phyloP scores from a whole-genome alignment of 2,888 invertebrate species.

The Rhimphoctona megacephalus region DNA sequence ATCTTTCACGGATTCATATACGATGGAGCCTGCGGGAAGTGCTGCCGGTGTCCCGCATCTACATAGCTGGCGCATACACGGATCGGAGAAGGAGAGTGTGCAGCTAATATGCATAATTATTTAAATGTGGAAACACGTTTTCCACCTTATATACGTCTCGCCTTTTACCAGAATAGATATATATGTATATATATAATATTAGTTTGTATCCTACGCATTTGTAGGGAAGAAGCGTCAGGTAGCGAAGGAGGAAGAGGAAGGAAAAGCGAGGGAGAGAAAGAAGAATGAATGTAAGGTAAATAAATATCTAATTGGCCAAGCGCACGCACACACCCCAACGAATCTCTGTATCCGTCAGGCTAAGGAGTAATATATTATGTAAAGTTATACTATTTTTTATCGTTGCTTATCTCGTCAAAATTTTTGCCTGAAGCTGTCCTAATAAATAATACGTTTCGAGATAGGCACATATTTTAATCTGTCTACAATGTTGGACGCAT shows the following conservation, averaged over 20 bases:
- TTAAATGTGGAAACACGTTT: slow-evolving; percentile 73
- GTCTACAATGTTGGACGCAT: neutral
- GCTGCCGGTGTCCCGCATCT: slow-evolving; percentile 40
- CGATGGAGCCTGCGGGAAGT: slow-evolving; percentile 27
- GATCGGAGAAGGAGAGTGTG: slow-evolving; percentile 37
- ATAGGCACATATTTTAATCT: neutral
- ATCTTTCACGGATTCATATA: neutral
- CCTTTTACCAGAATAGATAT: no score
- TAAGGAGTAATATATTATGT: neutral
- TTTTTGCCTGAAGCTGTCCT: neutral
- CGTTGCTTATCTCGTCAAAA: neutral
- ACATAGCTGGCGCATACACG: slow-evolving; percentile 31
- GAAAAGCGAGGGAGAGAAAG: neutral
- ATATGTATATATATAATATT: slow-evolving; percentile 10
- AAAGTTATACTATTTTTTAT: neutral
- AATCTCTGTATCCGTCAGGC: slow-evolving; percentile 50
- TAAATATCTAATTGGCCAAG: slow-evolving; percentile 72
- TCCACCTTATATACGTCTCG: slow-evolving; percentile 52
- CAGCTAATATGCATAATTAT: slow-evolving; percentile 72
- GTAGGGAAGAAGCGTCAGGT: slow-evolving; percentile 55
- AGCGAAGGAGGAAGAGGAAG: slow-evolving; percentile 9
- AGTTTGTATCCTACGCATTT: slow-evolving; percentile 62
- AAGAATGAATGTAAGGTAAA: slow-evolving; percentile 67
- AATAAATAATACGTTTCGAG: neutral
- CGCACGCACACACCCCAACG: slow-evolving; percentile 70